Evolutionary conservation across 2,888 invertebrate species (phyloP), one percentile per base, ranked within the genome.

Genomic region (Eurytoma californica): DNA sequence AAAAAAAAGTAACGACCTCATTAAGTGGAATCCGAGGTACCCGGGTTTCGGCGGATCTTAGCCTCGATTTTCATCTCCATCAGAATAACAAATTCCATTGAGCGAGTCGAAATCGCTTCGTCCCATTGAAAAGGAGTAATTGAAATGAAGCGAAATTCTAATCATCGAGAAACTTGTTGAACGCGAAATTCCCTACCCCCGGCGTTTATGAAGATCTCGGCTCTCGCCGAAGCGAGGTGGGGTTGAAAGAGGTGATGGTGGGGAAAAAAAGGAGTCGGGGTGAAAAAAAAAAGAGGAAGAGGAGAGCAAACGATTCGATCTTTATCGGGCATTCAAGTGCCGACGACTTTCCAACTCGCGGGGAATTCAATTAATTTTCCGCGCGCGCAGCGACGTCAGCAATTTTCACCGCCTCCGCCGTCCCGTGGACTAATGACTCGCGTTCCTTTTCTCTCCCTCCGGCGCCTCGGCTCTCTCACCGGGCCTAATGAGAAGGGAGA

Each of bases 361-460:
- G 80, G 82, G 84, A 85, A 85, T 85, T 85, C 85, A 84, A 85
- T 85, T 85, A 85, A 85, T 85, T 84, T 83, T 82, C 79, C 81
- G 72, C 80, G 75, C 39, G 80, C 70, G 61, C 75, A n/a, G 61
- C 47, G 80, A 79, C 82, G 72, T 79, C 80, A 80, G 81, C 80
- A 82, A 82, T 82, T 84, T 82, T 82, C 81, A 61, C 76, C 18
- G 61, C 68, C 69, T 51, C 30, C 58, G 65, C 68, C 63, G 76
- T 30, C 20, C 18, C 55, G 39, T 16, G 81, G 82, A 81, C 83
- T 82, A 83, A 83, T 80, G 80, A 80, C 80, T 72, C 61, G 72
- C 72, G 66, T 72, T 75, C 81, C 63, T 66, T 72, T 57, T 20
- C 57, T 49, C 14, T 49, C n/a, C 9, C 63, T 66, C 57, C 57